Conservation (phyloP, 2,113 vertebrate species). For the Centropus unirufus region DNA sequence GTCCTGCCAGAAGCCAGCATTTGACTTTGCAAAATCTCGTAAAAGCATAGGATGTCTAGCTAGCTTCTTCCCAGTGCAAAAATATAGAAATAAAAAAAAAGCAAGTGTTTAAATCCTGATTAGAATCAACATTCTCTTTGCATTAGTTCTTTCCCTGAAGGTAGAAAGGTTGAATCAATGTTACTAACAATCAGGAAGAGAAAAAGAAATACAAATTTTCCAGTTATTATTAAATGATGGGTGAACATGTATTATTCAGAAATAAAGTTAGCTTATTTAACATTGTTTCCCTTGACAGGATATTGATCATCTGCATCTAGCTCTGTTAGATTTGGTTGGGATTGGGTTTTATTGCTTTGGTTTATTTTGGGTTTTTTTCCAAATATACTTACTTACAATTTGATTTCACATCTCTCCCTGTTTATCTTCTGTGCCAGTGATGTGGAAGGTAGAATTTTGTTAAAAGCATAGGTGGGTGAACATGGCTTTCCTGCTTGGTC, state of each 20-base stretch:
- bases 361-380: neutral
- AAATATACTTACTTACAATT: neutral
- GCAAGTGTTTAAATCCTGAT: neutral
- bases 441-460: neutral
- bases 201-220: neutral
- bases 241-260: neutral
- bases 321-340: neutral
- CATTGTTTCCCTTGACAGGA: neutral
- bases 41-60: neutral
- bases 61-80: neutral
- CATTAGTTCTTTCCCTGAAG: neutral
- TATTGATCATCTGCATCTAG: neutral
- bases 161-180: neutral
- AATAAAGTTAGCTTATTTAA: neutral
- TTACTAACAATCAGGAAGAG: neutral
- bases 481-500: neutral
- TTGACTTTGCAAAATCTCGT: neutral
- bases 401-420: neutral
- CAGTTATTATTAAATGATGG: neutral
- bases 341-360: neutral
- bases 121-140: neutral
- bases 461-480: constrained; percentile 7
- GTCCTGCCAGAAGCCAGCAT: neutral
- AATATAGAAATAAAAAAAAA: neutral
- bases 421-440: neutral